Evolutionary conservation across 2,888 invertebrate species (phyloP), one percentile per base, ranked within the genome.

Genomic region (Leptopilina myrica): DNA sequence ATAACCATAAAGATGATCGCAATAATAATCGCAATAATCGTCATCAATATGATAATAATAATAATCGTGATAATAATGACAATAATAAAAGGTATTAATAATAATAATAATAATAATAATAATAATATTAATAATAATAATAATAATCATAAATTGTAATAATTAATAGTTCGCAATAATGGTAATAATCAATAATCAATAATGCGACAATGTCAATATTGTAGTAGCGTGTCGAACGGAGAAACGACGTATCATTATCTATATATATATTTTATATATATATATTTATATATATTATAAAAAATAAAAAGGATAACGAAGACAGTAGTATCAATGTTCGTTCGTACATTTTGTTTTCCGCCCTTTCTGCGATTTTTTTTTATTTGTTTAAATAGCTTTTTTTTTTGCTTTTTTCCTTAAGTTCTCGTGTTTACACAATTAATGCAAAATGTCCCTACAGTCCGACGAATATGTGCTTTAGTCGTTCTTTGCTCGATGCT

Each of bases 371-470:
- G 85, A 84, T 81, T 81, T 76, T 49, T 49, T 49, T 49, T 49
- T 49, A 11, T 84, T 84, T 80, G 80, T 83, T 64, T 64, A 64
- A 64, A 76, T 64, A 64, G 80, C 79, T 84, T 82, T 79, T 82
- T 83, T 89, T 82, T 83, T 89, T 88, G 86, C 87, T 87, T 86
- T 87, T 84, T 86, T 85, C 85, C 86, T 87, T 86, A 86, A 85
- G 85, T 87, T 87, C 86, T 88, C 87, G 87, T 87, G 88, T 89
- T 89, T 90, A 90, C 88, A 89, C 89, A 90, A 90, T 91, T 89
- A 91, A 90, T 90, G 90, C 90, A 91, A 91, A 91, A 90, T 91
- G 89, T 91, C 90, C 89, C 90, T 91, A 89, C 90, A 88, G 89
- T 91, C 89, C 90, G 90, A 90, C 90, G 90, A 90, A 90, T 89